A percentile compares a stretch with the other conserved stretches of the same genome.
Conservation (phyloP, 2,113 vertebrate genomes). For the Laticauda laticaudata region DNA sequence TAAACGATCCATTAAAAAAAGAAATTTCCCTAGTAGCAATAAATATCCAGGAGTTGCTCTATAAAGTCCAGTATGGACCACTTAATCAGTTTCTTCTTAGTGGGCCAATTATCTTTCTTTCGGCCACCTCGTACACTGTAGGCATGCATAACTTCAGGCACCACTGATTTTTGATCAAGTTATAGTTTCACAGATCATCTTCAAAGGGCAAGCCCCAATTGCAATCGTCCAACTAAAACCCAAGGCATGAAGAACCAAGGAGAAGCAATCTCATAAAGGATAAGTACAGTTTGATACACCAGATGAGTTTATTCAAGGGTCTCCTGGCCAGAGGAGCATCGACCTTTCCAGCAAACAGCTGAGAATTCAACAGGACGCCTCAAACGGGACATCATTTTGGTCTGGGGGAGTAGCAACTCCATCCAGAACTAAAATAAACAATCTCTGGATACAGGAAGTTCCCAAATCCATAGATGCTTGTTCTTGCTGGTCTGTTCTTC, state of each 20-base stretch:
- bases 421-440: neutral
- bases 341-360: neutral
- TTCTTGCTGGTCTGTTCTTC: too few species aligned
- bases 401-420: neutral
- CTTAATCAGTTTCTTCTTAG: neutral
- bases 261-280: neutral
- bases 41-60: neutral
- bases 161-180: neutral
- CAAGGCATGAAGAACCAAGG: neutral
- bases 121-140: neutral
- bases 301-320: neutral
- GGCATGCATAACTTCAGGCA: neutral
- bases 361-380: neutral
- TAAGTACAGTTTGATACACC: neutral
- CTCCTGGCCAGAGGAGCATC: neutral
- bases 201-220: neutral
- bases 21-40: neutral
- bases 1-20: neutral
- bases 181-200: neutral
- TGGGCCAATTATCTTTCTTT: neutral
- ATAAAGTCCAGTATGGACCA: neutral
- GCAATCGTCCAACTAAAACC: neutral
- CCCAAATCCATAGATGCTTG: too few species aligned
- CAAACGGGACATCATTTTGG: neutral
- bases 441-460: neutral